These are phyloP conservation scores for Trichogramma dendrolimi DNA, from an alignment of 2,888 invertebrate genomes.

Conservation along the genomic window DNA sequence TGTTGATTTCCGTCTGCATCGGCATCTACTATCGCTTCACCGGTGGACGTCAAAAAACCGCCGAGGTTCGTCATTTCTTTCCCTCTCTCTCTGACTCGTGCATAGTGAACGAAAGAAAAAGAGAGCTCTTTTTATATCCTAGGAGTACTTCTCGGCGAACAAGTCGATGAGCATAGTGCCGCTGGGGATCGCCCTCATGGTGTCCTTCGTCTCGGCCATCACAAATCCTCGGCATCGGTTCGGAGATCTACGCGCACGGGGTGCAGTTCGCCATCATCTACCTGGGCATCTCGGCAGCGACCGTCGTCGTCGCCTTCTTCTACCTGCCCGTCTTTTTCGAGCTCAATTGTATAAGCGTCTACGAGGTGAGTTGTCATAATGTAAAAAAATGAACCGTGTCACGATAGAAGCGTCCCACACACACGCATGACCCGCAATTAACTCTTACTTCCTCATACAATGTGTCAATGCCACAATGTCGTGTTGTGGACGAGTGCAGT, in stretches of 20 bases:
- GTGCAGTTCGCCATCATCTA: conserved; percentile 77
- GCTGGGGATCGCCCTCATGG: conserved; percentile 85
- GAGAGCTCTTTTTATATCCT: conserved; percentile 17
- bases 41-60: conserved; percentile 80
- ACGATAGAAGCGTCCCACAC: neutral
- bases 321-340: conserved; percentile 84
- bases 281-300: conserved; percentile 70
- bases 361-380: conserved; percentile 60
- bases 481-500: conserved; percentile 50
- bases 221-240: conserved; percentile 81
- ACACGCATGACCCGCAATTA: neutral
- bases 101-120: too few species aligned
- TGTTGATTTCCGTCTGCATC: conserved; percentile 70
- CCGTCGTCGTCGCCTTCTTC: conserved; percentile 71
- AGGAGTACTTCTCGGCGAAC: conserved; percentile 82
- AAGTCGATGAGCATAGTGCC: conserved; percentile 75
- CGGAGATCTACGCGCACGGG: conserved; percentile 81
- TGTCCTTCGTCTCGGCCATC: conserved; percentile 90
- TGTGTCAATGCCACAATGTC: neutral
- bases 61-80: conserved; percentile 56
- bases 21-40: conserved; percentile 83
- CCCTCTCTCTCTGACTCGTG: too few species aligned
- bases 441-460: neutral
- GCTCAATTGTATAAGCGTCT: conserved; percentile 79
- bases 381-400: neutral